Base-by-base conservation (phyloP, 2,797 vertebrate species). In the Lindbergichthys nudifrons region DNA sequence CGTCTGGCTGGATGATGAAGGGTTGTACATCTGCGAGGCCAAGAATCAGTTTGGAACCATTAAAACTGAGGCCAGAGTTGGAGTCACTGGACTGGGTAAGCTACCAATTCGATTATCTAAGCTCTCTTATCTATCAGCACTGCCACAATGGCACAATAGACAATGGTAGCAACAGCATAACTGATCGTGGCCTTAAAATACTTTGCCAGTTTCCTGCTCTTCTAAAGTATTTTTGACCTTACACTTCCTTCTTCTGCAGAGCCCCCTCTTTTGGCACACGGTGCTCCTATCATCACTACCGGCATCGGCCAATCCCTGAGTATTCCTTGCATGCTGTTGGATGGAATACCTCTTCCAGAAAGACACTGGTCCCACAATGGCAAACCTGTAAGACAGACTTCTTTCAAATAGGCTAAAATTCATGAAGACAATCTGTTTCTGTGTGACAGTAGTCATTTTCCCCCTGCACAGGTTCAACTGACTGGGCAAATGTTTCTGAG, bases 1-100 rank as follows among this genome's bases (percentile, higher is more conserved):
- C 57, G 93, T 94, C 65, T 95, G 94, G 6, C 88, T 95, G 18
- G 95, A 96, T 65, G 96, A 98, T 86, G 95, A 97, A 74, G 96
- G 93, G 0, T 1, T 83, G 4, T 99, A 98, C 21, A 39, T 96
- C 74, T 98, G 97, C 0, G 95, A 97, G 87, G 97, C 96, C 48
- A 90, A 92, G 54, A 99, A 99, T 0, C 89, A 93, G 65, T 98
- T 97, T 68, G 97, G 97, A 86, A 94, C 88, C 69, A 92, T 95
- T 81, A 94, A 79, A 66, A 90, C 92, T 0, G 93, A 96, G 78
- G 93, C 94, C 85, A 92, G 87, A 92, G 93, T 99, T 30, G 66
- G 81, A 0, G 94, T 98, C 90, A 94, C 94, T 0, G 96, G 97
- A 74, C 94, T 97, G 0, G 97, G 97, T 98, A 78, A 59, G 89